Evolutionary conservation across 2,797 vertebrate species (phyloP).

Genomic region (Melanogrammus aeglefinus): DNA sequence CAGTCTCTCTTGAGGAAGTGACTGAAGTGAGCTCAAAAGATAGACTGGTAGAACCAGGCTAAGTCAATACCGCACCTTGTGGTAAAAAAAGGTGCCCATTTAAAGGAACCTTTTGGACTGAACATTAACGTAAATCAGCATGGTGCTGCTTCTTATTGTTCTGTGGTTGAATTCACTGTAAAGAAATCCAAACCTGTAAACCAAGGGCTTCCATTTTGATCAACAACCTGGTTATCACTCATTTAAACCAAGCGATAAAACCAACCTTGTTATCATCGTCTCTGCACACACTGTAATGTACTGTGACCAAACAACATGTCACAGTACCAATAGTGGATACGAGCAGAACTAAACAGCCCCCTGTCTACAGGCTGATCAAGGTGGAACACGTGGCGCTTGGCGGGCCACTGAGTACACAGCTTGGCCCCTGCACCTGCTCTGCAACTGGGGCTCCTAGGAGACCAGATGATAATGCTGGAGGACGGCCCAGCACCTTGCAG

Average conservation of each 20-base stretch:
- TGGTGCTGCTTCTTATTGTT: background rate
- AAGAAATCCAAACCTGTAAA: background rate
- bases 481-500: constrained; percentile 51
- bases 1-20: background rate
- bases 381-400: background rate
- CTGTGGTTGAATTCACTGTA: background rate
- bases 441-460: constrained; percentile 61
- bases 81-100: background rate
- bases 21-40: background rate
- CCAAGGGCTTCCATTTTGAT: background rate
- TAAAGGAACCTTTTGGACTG: background rate
- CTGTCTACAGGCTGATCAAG: background rate
- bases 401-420: constrained; percentile 4
- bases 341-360: background rate
- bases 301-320: constrained; percentile 13
- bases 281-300: background rate
- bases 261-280: background rate
- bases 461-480: constrained; percentile 62
- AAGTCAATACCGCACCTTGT: background rate
- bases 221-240: background rate
- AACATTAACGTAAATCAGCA: no score
- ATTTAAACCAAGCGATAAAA: constrained; percentile 2
- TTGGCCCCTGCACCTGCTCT: constrained; percentile 58
- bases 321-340: constrained; percentile 3
- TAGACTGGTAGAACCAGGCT: background rate